phyloP scores from a whole-genome alignment of 1,140 invertebrate species.

The Drosophila ogumai region DNA sequence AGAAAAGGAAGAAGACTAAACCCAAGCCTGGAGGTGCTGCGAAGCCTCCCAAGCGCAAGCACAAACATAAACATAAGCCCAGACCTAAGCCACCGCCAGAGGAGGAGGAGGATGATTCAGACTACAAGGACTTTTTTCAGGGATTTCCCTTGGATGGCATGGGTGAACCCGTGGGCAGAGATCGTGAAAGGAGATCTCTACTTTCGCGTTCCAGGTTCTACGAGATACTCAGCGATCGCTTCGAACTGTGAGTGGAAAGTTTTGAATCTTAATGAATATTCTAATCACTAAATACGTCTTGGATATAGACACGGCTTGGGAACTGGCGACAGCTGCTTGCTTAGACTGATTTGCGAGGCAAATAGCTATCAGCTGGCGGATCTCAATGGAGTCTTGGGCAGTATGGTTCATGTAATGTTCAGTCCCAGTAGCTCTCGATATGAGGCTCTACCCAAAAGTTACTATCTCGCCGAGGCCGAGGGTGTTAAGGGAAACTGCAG shows the following conservation, averaged over 20 bases:
- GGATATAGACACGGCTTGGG: conserved; percentile 58
- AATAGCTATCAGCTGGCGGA: conserved; percentile 60
- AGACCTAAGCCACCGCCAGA: conserved; percentile 7
- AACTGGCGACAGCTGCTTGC: conserved; percentile 55
- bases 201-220: conserved; percentile 69
- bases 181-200: conserved; percentile 35
- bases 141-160: conserved; percentile 42
- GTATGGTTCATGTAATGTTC: conserved; percentile 76
- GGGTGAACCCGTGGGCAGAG: conserved; percentile 13
- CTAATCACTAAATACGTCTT: no score
- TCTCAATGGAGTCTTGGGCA: conserved; percentile 73
- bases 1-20: conserved; percentile 40
- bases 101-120: conserved; percentile 19
- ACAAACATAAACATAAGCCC: conserved; percentile 42
- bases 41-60: conserved; percentile 33
- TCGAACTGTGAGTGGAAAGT: conserved; percentile 56
- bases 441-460: conserved; percentile 85
- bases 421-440: conserved; percentile 87
- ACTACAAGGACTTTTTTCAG: conserved; percentile 69
- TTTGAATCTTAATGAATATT: not conserved
- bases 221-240: conserved; percentile 58
- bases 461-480: conserved; percentile 86
- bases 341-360: conserved; percentile 79
- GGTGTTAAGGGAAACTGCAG: conserved; percentile 71
- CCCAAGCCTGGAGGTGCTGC: conserved; percentile 6